Base-by-base conservation (phyloP, 2,113 vertebrate species). In the Gopherus flavomarginatus region DNA sequence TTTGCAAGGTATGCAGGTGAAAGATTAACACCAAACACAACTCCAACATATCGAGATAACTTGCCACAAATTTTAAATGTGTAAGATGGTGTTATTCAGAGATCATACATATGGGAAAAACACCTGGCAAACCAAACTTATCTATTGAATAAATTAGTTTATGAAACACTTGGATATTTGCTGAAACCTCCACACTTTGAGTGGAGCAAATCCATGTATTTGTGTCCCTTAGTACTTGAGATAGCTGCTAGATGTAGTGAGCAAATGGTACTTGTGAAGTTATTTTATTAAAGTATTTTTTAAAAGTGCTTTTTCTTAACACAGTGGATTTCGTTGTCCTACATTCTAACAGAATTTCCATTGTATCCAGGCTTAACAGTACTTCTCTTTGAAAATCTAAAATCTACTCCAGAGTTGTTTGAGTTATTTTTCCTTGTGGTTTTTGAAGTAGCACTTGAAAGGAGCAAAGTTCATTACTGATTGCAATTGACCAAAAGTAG, bases 391-490 rank as follows among this genome's bases (percentile, higher is more conserved):
- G 95, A 92, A 96, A 97, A 96, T 93, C 96, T 96, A 96, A 98
- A 97, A 92, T 95, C 94, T 96, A 95, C 96, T 97, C 90, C 86
- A 44, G 65, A 96, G 92, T 90, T 97, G 90, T 44, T 94, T 65
- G 95, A 98, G 91, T 94, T 95, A 97, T 97, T 98, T 72, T 72
- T 98, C 97, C 94, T 97, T 98, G 95, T 97, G 94, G 96, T 95
- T 98, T 97, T 88, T 98, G 95, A 98, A 98, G 97, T 87, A 95
- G 94, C 94, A 88, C 97, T 98, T 94, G 86, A 90, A 95, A 96
- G 89, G 97, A 97, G 56, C 96, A 96, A 96, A 97, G 98, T 94
- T 97, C 94, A 84, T 85, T 79, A 85, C 85, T 5, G 10, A 49
- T 69, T 96, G 94, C 90, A 83, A 81, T 93, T 88, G 94, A 96